Evolutionary conservation across 1,140 invertebrate genomes (phyloP).

Genomic region (Drosophila erecta): DNA sequence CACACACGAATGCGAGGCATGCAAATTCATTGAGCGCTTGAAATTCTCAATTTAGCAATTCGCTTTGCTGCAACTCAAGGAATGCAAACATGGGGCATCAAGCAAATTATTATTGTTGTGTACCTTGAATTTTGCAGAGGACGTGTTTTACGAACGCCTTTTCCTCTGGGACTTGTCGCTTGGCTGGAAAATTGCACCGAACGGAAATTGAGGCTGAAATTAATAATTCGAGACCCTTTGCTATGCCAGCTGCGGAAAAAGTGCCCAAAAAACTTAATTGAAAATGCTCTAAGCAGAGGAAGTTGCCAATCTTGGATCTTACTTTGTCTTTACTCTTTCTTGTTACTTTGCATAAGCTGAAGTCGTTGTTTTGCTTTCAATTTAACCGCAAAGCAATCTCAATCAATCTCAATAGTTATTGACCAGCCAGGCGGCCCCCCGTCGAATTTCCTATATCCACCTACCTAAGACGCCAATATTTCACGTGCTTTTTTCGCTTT

Average conservation of each 20-base stretch:
- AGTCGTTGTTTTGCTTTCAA: slow-evolving; percentile 58
- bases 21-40: slow-evolving; percentile 42
- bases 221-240: slow-evolving; percentile 31
- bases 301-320: slow-evolving; percentile 24
- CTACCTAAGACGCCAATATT: slow-evolving; percentile 62
- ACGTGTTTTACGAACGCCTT: slow-evolving; percentile 53
- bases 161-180: slow-evolving; percentile 68
- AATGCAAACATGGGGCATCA: slow-evolving; percentile 28
- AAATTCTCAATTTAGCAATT: slow-evolving; percentile 51
- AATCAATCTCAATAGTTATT: slow-evolving; percentile 73
- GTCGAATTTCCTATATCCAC: slow-evolving; percentile 13
- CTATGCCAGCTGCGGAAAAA: not conserved
- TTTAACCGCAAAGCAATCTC: slow-evolving; percentile 64
- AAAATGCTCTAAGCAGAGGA: slow-evolving; percentile 19
- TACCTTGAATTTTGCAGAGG: slow-evolving; percentile 55
- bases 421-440: slow-evolving; percentile 35
- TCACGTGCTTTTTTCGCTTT: slow-evolving; percentile 68
- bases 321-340: not conserved
- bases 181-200: slow-evolving; percentile 66
- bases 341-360: slow-evolving; percentile 57
- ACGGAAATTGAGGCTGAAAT: slow-evolving; percentile 44
- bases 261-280: slow-evolving; percentile 38
- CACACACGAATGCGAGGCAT: slow-evolving; percentile 49
- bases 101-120: slow-evolving; percentile 45
- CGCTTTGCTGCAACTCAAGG: slow-evolving; percentile 31